Conservation (phyloP, 2,113 vertebrate genomes). For the Pollimyrus isidori region DNA sequence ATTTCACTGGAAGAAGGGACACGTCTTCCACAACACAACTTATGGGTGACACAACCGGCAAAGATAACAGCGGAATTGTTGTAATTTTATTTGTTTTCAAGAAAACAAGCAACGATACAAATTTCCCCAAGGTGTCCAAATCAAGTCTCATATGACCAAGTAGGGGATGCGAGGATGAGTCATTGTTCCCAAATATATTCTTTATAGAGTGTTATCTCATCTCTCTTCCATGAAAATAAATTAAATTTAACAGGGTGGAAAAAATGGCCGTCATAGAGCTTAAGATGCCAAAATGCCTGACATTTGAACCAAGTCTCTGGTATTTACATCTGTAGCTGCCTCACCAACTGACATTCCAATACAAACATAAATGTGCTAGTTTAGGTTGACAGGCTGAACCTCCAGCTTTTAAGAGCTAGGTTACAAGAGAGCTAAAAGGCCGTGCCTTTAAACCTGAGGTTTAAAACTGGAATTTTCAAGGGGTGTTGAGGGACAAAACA, state of each 20-base stretch:
- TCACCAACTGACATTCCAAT: not conserved
- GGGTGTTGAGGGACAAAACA: not conserved
- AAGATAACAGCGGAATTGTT: not conserved
- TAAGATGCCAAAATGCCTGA: not conserved
- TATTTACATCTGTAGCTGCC: not conserved
- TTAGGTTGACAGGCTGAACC: not conserved
- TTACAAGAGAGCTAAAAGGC: not conserved
- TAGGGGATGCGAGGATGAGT: not conserved
- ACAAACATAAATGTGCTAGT: not conserved
- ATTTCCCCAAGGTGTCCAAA: constrained; percentile 36
- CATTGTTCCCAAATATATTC: not conserved
- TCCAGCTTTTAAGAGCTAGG: not conserved
- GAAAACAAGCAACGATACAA: constrained; percentile 50
- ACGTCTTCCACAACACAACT: not conserved
- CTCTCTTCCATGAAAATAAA: not conserved
- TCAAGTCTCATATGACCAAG: constrained; percentile 46
- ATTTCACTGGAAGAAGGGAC: not conserved
- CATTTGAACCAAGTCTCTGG: not conserved
- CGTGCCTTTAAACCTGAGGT: not conserved
- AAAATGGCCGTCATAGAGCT: not conserved
- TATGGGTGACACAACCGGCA: not conserved
- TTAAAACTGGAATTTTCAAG: not conserved
- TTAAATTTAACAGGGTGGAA: not conserved
- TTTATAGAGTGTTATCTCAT: not conserved
- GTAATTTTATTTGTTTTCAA: constrained; percentile 58